A percentile compares a stretch with the other conserved stretches of the same genome.
These are phyloP conservation scores for Helicoverpa armigera DNA, from an alignment of 1,140 invertebrate genomes.

Conservation along the genomic window DNA sequence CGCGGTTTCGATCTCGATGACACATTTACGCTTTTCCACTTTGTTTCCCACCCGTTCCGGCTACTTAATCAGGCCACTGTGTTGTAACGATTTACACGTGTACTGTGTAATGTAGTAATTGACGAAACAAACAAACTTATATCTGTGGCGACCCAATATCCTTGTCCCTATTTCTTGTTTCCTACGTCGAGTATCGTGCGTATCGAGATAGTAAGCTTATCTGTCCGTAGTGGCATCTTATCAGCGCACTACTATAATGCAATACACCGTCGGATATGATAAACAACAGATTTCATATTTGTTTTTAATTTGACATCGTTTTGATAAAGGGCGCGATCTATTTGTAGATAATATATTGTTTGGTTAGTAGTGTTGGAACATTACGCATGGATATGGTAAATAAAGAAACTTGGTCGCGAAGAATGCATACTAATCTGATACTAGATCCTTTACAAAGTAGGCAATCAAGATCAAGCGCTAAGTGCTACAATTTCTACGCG, in stretches of 20 bases:
- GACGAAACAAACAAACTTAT: slow-evolving; percentile 78
- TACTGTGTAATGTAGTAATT: slow-evolving; percentile 61
- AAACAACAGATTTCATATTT: slow-evolving; percentile 70
- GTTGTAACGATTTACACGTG: slow-evolving; percentile 80
- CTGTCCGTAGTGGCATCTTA: slow-evolving; percentile 71
- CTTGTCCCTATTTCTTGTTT: slow-evolving; percentile 84
- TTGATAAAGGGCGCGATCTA: slow-evolving; percentile 34
- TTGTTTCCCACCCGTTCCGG: slow-evolving; percentile 52
- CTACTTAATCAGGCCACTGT: slow-evolving; percentile 63
- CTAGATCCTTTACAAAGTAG: slow-evolving; percentile 36
- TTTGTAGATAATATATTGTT: background rate
- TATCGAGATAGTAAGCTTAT: slow-evolving; percentile 77
- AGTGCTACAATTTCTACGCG: slow-evolving; percentile 37
- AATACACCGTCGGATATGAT: slow-evolving; percentile 60
- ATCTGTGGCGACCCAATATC: slow-evolving; percentile 71
- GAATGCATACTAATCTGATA: slow-evolving; percentile 32
- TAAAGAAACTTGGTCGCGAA: slow-evolving; percentile 22
- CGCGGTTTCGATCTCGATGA: slow-evolving; percentile 74
- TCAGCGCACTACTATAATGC: slow-evolving; percentile 69
- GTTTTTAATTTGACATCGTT: slow-evolving; percentile 59
- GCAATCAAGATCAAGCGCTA: slow-evolving; percentile 28
- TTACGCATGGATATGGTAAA: slow-evolving; percentile 36
- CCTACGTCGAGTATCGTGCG: slow-evolving; percentile 73
- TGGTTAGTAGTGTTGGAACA: slow-evolving; percentile 9
- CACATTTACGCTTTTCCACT: slow-evolving; percentile 70